Conservation (phyloP, 2,113 vertebrate genomes). For the Sylvilagus bachmani region DNA sequence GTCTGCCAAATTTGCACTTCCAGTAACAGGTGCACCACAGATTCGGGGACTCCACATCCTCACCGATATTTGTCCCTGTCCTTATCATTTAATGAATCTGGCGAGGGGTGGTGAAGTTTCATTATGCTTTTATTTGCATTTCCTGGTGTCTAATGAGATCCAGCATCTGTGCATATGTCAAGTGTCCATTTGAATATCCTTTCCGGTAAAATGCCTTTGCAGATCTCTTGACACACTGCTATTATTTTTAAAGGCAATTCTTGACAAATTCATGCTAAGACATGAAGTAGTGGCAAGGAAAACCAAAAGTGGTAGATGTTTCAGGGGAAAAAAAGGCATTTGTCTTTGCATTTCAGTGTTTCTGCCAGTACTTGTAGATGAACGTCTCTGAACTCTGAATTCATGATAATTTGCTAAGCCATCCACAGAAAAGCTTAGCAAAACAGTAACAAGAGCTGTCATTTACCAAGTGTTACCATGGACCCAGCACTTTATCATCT, state of each 20-base stretch:
- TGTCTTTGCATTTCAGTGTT: not conserved
- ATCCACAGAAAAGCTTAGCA: not conserved
- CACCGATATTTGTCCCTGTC: not conserved
- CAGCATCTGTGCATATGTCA: not conserved
- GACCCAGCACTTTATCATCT: not conserved
- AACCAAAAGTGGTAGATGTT: not conserved
- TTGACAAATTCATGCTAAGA: not conserved
- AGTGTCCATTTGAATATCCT: conserved; percentile 24
- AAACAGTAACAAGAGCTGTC: not conserved
- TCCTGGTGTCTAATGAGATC: conserved; percentile 33
- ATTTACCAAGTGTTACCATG: not conserved
- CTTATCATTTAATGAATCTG: conserved; percentile 18
- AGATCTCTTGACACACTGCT: not conserved
- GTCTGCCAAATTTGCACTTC: not conserved
- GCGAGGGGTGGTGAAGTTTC: not conserved
- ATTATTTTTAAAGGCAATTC: conserved; percentile 43
- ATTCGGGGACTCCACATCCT: not conserved
- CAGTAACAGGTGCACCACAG: not conserved
- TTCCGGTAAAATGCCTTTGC: conserved; percentile 33
- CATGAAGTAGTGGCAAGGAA: not conserved
- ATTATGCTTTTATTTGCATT: not conserved
- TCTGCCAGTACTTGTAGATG: not conserved
- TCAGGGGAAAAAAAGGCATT: not conserved
- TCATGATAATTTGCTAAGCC: not conserved
- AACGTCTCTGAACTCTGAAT: not conserved